Conservation (phyloP, 2,113 vertebrate species). For the Gymnogyps californianus region DNA sequence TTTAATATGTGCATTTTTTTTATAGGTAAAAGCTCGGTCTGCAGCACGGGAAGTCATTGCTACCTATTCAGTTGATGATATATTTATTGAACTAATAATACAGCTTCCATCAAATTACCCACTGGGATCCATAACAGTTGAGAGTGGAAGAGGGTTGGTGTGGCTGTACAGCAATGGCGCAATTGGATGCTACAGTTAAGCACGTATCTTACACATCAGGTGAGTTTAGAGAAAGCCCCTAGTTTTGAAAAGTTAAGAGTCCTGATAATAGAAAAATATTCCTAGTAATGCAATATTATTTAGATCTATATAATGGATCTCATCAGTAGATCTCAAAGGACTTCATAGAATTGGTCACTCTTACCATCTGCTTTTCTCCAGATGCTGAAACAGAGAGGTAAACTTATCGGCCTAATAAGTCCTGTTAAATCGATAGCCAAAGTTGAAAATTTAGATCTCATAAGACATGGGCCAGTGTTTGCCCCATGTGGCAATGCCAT, state of each 20-base stretch:
- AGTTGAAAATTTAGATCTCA: background rate
- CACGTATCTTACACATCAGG: slow-evolving; percentile 97
- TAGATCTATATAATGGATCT: background rate
- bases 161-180: slow-evolving; percentile 96
- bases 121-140: slow-evolving; percentile 89
- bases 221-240: slow-evolving; percentile 12
- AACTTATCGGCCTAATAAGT: background rate
- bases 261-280: background rate
- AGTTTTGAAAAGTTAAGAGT: background rate
- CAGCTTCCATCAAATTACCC: slow-evolving; percentile 93
- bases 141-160: slow-evolving; percentile 94
- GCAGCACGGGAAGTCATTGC: slow-evolving; percentile 93
- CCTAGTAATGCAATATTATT: background rate
- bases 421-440: background rate
- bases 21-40: slow-evolving; percentile 92
- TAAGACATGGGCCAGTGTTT: background rate
- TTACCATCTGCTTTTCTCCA: background rate
- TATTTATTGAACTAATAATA: slow-evolving; percentile 96
- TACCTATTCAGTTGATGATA: slow-evolving; percentile 94
- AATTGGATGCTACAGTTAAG: slow-evolving; percentile 98
- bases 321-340: background rate
- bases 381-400: background rate
- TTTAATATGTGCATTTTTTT: background rate
- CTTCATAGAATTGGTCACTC: background rate
- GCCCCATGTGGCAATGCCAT: background rate